Evolutionary conservation across 92 coral and sea anemone genomes (phyloP), one percentile per base, ranked within the genome.

Genomic region (Porites cylindrica): DNA sequence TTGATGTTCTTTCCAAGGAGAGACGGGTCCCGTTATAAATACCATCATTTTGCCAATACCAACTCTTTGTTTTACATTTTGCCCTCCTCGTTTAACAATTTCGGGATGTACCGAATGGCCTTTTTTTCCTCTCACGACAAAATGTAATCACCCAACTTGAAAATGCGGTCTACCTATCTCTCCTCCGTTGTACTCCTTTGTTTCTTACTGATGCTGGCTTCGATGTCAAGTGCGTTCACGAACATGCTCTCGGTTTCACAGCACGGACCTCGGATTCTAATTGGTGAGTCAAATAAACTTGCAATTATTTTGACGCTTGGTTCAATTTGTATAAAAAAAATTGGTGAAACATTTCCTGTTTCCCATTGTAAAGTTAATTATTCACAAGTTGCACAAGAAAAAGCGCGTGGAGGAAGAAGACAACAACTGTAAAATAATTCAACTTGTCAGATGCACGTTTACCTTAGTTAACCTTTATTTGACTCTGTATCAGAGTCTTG

Each of bases 211-310:
- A 38, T 38, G 47, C 5, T 38, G 6, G 7, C 47, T 38, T 38
- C 47, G 47, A 50, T 50, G 16, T 72, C 58, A 72, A 72, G 76
- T 43, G 50, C 56, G 58, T 13, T 10, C 52, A 16, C 58, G 10
- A 72, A 43, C 1, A 7, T 17, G 9, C 24, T 32, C 23, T 72
- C 58, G 8, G 19, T 17, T 29, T 43, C 59, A 6, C 76, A 72
- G 8, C 19, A 72, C 18, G 76, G 76, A 11, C 52, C 58, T 14
- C 76, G 58, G 10, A 9, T 47, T 47, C 1, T 72, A 17, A 72
- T 72, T 7, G 76, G 76, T 72, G 50, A 72, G 76, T 72, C 2
- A 70, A 32, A 70, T 70, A 10, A 70, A 70, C 75, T 10, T 10
- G 13, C 43, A 1, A 70, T 18, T 9, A 20, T 62, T 62, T 14